These are phyloP conservation scores for Triplophysa tibetana DNA, from an alignment of 2,113 vertebrate species.

Conservation along the genomic window DNA sequence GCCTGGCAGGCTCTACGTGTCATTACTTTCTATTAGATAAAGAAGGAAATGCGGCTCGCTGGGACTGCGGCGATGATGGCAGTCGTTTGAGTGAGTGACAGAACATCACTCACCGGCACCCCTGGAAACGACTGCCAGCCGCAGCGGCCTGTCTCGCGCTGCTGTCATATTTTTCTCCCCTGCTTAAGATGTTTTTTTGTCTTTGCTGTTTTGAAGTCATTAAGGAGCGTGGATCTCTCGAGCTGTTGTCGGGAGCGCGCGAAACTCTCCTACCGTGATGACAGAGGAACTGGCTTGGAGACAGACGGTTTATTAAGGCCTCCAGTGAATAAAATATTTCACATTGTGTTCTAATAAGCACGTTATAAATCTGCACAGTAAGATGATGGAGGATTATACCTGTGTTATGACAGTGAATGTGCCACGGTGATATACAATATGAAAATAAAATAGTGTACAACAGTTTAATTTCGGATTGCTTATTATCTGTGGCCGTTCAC, in stretches of 20 bases:
- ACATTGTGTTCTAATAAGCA: slow-evolving; percentile 26
- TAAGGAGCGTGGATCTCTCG: slow-evolving; percentile 46
- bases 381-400: not conserved
- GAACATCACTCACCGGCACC: slow-evolving; percentile 70
- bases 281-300: slow-evolving; percentile 32
- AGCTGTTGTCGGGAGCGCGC: slow-evolving; percentile 35
- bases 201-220: slow-evolving; percentile 51
- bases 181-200: slow-evolving; percentile 55
- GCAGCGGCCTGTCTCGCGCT: slow-evolving; percentile 41
- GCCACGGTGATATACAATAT: not conserved
- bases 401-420: not conserved
- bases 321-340: slow-evolving; percentile 17
- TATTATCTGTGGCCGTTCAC: not conserved
- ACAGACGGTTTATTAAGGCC: slow-evolving; percentile 11
- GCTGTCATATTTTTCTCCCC: slow-evolving; percentile 54
- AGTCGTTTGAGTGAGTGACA: slow-evolving; percentile 78
- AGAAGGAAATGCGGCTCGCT: slow-evolving; percentile 75
- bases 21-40: slow-evolving; percentile 90
- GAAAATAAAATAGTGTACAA: not conserved
- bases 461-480: not conserved
- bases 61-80: slow-evolving; percentile 70
- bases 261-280: slow-evolving; percentile 41
- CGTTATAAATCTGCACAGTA: slow-evolving; percentile 33
- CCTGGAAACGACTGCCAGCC: slow-evolving; percentile 49
- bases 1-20: slow-evolving; percentile 68